A percentile compares a stretch with the other conserved stretches of the same genome.
Evolutionary conservation across 2,888 invertebrate species (phyloP).

Genomic region (Tiliacea citrago): DNA sequence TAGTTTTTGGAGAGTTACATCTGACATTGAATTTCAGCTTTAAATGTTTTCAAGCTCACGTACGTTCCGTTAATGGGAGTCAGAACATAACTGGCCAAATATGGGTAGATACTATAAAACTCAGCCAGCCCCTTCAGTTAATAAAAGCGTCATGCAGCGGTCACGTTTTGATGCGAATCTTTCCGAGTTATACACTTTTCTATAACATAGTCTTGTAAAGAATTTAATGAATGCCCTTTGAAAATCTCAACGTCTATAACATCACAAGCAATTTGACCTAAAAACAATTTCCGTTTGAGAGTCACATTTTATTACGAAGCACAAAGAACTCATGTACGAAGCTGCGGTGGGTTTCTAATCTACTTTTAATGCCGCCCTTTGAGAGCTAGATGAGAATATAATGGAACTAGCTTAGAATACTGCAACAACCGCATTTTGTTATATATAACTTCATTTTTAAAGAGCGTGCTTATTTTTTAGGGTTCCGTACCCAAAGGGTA

Average conservation of each 20-base stretch:
- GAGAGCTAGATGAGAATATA: slow-evolving; percentile 49
- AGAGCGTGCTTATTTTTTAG: no score
- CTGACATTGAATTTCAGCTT: background rate
- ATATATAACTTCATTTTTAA: background rate
- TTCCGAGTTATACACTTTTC: background rate
- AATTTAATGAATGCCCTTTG: background rate
- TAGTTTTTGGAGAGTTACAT: background rate
- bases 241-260: background rate
- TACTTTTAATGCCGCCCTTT: slow-evolving; percentile 53
- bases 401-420: slow-evolving; percentile 14
- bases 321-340: slow-evolving; percentile 26
- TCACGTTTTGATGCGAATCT: background rate
- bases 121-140: background rate
- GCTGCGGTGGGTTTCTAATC: slow-evolving; percentile 35
- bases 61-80: no score
- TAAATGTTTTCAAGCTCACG: background rate
- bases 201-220: background rate
- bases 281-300: slow-evolving; percentile 35
- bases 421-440: background rate
- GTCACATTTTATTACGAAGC: slow-evolving; percentile 23
- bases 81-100: background rate
- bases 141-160: background rate
- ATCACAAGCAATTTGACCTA: slow-evolving; percentile 26
- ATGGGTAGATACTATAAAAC: background rate
- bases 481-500: no score